Base-by-base conservation (phyloP, 2,888 invertebrate genomes). In the Arrhopalites spinosus region DNA sequence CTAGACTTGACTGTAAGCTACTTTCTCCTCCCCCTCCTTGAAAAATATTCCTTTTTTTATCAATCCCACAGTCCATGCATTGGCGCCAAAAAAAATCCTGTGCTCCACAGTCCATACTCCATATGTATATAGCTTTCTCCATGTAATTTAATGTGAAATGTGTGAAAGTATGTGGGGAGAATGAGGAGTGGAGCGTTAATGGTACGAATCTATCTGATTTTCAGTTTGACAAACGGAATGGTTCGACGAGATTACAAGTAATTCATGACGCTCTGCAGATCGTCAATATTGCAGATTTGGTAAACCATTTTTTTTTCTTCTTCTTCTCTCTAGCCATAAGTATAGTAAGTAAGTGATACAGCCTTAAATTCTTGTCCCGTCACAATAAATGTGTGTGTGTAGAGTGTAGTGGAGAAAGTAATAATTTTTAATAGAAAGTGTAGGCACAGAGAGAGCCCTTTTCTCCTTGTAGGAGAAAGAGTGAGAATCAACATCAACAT, bases 221-320 rank as follows among this genome's bases (percentile, higher is more conserved):
- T 13, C 85, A 89, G 89, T 96, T 96, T 86, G 95, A 95, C 84
- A 92, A 93, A 84, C 89, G 96, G 77, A 95, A 95, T 86, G 94
- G 94, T 79, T 94, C 94, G 86, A 68, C 74, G 20, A 87, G 95
- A 80, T 90, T 92, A 20, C 93, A 94, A 85, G 93, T 95, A 81
- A 93, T 97, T 83, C 94, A 96, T 86, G 97, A 98, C 86, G 94
- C 96, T 81, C 93, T 97, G 86, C 95, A 96, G 89, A 95, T 96
- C 83, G 95, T 96, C 82, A 98, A 98, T 87, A 96, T 98, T 85
- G 96, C 97, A 78, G 98, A 98, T 89, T 88, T 96, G 91, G 96
- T 96, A 85, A 91, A 93, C 88, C 11, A 36, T n/a, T 8, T 27
- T 59, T 27, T 25, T 59, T 23, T 50, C 50, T 50, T 50, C 50